Base-by-base conservation (phyloP, 1,140 invertebrate genomes). In the Amphibalanus amphitrite region DNA sequence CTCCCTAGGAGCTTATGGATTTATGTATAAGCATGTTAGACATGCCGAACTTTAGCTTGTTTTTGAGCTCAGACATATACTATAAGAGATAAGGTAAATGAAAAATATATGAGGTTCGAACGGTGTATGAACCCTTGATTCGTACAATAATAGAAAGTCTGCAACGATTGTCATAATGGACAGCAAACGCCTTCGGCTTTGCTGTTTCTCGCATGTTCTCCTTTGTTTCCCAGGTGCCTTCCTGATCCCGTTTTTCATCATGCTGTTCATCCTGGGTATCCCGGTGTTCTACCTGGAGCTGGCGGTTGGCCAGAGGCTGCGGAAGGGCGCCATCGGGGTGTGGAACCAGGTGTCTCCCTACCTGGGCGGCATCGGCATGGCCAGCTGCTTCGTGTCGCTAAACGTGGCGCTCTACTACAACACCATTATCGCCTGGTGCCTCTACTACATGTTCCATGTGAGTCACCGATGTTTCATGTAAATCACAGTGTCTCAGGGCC, bases 361-460 rank as follows among this genome's bases (percentile, higher is more conserved):
- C 78, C 80, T 92, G 73, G 90, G 87, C 13, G 93, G 92, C 13
- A 93, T 95, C 74, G 92, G 94, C 25, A 88, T 97, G 71, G 92
- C 92, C 74, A 92, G 90, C 69, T 92, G 92, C 20, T 89, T 98
- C 71, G 95, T 98, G 10, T 97, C 95, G 0, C 96, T 95, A 79
- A 95, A 97, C 77, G 94, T 97, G 40, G 94, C 93, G n/a, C 84
- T 98, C 67, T n/a, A n/a, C n/a, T n/a, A n/a, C n/a, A n/a, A n/a
- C n/a, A n/a, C 95, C 26, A 97, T 98, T 76, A 95, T 98, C 72
- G 95, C 94, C 28, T 98, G 95, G 95, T 97, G 95, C 78, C 84
- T 98, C 74, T 97, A 97, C 81, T 98, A 98, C 81, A 90, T 94
- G 78, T 87, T 89, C 72, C 90, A 91, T 81, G 85, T 85, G 79